phyloP scores from a whole-genome alignment of 2,888 invertebrate genomes.

The Diarsia mendica region DNA sequence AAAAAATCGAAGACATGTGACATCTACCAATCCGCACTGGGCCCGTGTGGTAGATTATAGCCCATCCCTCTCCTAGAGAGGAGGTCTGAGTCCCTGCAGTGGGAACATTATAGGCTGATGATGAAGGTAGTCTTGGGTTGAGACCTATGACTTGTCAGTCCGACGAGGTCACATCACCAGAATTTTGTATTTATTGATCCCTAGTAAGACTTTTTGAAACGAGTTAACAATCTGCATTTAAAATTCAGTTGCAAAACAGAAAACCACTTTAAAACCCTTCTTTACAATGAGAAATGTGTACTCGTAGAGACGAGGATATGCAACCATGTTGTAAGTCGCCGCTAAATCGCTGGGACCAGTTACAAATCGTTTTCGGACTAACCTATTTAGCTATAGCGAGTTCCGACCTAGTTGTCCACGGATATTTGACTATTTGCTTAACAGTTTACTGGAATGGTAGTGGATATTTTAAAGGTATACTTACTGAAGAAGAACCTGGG shows the following conservation, averaged over 20 bases:
- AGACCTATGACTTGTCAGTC: too few species aligned
- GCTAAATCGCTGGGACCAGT: slow-evolving; percentile 31
- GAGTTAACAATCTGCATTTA: not conserved
- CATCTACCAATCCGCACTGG: too few species aligned
- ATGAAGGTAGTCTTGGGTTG: too few species aligned
- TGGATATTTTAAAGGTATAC: slow-evolving; percentile 19
- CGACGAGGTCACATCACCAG: too few species aligned
- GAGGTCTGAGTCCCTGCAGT: too few species aligned
- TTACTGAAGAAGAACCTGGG: slow-evolving; percentile 7
- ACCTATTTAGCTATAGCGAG: slow-evolving; percentile 42
- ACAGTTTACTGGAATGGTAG: slow-evolving; percentile 25
- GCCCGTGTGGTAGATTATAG: too few species aligned
- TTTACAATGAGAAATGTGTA: slow-evolving; percentile 54
- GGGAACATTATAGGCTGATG: too few species aligned
- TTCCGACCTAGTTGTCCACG: slow-evolving; percentile 34
- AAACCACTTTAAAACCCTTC: slow-evolving; percentile 37
- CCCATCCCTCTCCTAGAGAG: too few species aligned
- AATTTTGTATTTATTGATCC: not conserved
- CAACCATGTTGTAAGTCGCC: slow-evolving; percentile 35
- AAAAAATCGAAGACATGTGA: too few species aligned
- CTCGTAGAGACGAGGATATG: slow-evolving; percentile 33
- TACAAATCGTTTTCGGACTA: slow-evolving; percentile 63
- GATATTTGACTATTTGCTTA: slow-evolving; percentile 36
- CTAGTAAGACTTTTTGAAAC: not conserved
- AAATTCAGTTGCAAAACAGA: not conserved